A percentile compares a stretch with the other conserved stretches of the same genome.
phyloP scores from a whole-genome alignment of 1,140 invertebrate genomes.

The Plutomurus gul region DNA sequence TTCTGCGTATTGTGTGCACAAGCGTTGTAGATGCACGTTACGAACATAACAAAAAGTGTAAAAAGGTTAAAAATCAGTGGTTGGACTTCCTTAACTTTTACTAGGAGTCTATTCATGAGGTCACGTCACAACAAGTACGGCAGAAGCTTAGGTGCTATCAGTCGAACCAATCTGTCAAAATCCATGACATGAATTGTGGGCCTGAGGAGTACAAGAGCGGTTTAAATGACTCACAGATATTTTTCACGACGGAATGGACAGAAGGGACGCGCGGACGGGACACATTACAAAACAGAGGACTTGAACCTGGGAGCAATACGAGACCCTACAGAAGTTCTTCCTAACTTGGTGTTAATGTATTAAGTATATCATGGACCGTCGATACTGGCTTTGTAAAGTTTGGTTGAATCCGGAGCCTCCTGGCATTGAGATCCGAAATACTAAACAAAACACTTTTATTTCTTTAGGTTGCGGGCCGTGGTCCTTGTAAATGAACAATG shows the following conservation, averaged over 20 bases:
- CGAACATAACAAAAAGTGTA: no score
- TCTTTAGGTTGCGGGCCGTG: neutral
- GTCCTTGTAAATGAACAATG: neutral
- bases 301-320: no score
- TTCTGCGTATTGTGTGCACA: no score
- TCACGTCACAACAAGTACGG: neutral
- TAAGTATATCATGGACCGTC: no score
- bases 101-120: neutral
- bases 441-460: neutral
- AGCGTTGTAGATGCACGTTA: no score
- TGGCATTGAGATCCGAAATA: neutral
- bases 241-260: no score
- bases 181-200: conserved; percentile 2
- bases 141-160: conserved; percentile 23
- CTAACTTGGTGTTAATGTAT: no score
- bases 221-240: neutral
- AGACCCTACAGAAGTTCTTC: no score
- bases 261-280: no score
- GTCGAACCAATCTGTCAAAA: conserved; percentile 10
- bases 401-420: no score
- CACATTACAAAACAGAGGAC: no score
- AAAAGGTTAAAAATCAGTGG: neutral
- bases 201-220: neutral
- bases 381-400: no score
- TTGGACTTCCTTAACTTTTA: neutral